Base-by-base conservation (phyloP, 2,797 vertebrate species). In the Rallus crepitans region DNA sequence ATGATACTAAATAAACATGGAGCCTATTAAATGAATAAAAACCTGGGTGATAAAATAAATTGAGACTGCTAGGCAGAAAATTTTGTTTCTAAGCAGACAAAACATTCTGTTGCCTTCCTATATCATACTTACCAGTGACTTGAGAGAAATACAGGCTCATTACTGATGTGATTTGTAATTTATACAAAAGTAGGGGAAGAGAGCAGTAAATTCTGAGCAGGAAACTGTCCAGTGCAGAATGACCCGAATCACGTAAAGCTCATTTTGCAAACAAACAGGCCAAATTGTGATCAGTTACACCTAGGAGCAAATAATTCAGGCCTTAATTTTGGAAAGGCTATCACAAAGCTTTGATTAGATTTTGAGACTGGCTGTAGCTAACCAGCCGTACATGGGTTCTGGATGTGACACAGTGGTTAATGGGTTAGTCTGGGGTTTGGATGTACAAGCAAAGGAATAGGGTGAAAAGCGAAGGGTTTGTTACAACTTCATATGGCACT, bases 41-140 rank as follows among this genome's bases (percentile, higher is more conserved):
- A 40, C 20, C n/a, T 71, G 47, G 24, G 65, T 65, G 82, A 68
- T 86, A 78, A 89, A 82, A 91, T 71, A 86, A 86, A 78, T 65
- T 65, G 50, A 45, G 65, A 31, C 27, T 93, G 47, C 33, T 28
- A 15, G 76, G 42, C 66, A 35, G 66, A 85, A 93, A 90, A 60
- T 70, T 64, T 77, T 87, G 55, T 92, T 90, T 92, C 89, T 80
- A 90, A 75, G 45, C 86, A 96, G 86, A 85, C 68, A 85, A 95
- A 96, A 96, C 71, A 85, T 89, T 82, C 71, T 94, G 71, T 79
- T 73, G 42, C 52, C 89, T 6, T 64, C 60, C 63, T 77, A 4
- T 80, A 80, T 73, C 30, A 27, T 56, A 33, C 25, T 80, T 82
- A 87, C 86, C 70, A 79, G 87, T 42, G 59, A 28, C 56, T 75